These are phyloP conservation scores for Drosophila paranaensis DNA, from an alignment of 2,888 invertebrate species.

Conservation along the genomic window DNA sequence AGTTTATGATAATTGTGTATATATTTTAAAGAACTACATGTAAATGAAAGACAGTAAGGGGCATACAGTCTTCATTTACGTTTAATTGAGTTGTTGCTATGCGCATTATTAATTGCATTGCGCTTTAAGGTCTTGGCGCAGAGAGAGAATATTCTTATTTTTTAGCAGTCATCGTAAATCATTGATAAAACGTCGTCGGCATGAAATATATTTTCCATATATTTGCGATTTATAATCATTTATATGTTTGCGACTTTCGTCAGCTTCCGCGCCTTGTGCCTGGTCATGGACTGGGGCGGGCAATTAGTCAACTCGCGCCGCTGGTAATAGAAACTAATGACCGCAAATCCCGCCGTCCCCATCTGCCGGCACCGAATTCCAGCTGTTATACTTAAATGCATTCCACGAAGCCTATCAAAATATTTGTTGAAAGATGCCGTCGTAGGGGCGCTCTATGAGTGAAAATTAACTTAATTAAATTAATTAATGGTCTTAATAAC, in stretches of 20 bases:
- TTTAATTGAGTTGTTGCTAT: background rate
- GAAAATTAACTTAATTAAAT: conserved; percentile 66
- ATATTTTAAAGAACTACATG: background rate
- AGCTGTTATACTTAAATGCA: conserved; percentile 13
- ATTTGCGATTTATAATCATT: conserved; percentile 59
- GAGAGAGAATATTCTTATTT: conserved; percentile 17
- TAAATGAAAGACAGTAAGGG: background rate
- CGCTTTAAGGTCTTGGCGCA: too few species aligned
- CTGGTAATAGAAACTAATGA: conserved; percentile 65
- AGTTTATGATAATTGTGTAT: background rate
- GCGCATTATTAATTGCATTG: conserved; percentile 28
- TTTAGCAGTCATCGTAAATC: conserved; percentile 51
- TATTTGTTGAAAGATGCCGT: conserved; percentile 33
- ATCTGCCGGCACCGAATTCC: background rate
- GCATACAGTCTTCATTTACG: background rate
- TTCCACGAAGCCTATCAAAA: conserved; percentile 42
- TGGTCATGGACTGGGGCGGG: conserved; percentile 46
- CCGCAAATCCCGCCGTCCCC: background rate
- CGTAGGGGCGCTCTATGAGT: conserved; percentile 20
- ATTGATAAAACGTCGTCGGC: conserved; percentile 55
- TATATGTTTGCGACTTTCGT: conserved; percentile 22
- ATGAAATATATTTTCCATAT: conserved; percentile 47
- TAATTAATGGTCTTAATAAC: conserved; percentile 58
- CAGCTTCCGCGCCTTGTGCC: conserved; percentile 44
- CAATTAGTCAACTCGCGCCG: conserved; percentile 53